Evolutionary conservation across 2,113 vertebrate genomes (phyloP).

Genomic region (Cervus canadensis): DNA sequence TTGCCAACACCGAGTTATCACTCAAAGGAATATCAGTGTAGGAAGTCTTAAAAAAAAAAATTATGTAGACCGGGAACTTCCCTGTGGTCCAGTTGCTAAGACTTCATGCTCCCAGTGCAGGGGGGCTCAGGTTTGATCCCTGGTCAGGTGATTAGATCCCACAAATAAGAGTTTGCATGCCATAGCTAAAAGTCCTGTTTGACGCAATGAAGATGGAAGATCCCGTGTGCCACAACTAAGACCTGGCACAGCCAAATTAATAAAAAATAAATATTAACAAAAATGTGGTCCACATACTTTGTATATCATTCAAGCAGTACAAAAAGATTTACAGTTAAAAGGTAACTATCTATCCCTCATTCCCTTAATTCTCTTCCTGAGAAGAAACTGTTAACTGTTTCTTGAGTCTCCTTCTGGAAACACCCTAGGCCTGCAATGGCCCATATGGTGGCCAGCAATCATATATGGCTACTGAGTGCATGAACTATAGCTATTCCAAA

Average conservation of each 20-base stretch:
- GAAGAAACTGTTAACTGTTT: background rate
- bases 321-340: background rate
- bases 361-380: background rate
- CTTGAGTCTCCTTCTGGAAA: background rate
- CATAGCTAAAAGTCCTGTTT: background rate
- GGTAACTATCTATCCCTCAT: background rate
- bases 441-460: background rate
- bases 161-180: background rate
- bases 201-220: background rate
- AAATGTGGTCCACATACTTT: background rate
- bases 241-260: background rate
- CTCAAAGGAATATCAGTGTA: background rate
- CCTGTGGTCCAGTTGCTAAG: background rate
- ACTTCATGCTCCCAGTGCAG: background rate
- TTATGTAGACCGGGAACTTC: background rate
- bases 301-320: background rate
- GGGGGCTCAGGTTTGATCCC: background rate
- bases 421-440: background rate
- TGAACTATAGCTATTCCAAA: background rate
- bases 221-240: background rate
- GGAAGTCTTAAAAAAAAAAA: background rate
- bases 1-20: background rate
- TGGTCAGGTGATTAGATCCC: background rate
- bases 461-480: background rate
- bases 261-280: background rate